Evolutionary conservation across 2,888 invertebrate genomes (phyloP).

Genomic region (Aspidiotus destructor): DNA sequence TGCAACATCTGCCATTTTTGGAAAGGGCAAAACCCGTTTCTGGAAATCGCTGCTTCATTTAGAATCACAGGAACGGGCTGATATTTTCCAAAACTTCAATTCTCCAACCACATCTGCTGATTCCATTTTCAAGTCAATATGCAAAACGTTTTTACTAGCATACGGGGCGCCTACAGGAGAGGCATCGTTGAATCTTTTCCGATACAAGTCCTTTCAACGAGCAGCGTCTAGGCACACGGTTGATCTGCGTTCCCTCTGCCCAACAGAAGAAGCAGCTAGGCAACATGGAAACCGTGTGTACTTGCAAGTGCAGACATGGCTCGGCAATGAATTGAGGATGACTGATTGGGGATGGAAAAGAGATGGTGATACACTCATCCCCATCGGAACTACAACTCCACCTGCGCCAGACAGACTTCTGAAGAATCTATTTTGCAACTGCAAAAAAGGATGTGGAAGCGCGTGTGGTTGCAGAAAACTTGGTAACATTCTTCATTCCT

Average conservation of each 20-base stretch:
- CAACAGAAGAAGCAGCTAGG: slow-evolving; percentile 34
- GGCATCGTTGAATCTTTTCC: slow-evolving; percentile 3
- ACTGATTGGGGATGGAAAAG: slow-evolving; percentile 39
- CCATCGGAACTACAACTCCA: slow-evolving; percentile 35
- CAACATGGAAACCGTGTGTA: slow-evolving; percentile 39
- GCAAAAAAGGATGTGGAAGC: slow-evolving; percentile 17
- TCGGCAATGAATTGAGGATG: slow-evolving; percentile 36
- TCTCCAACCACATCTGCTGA: background rate
- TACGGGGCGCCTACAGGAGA: slow-evolving; percentile 10
- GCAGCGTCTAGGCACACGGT: background rate
- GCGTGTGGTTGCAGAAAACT: slow-evolving; percentile 24
- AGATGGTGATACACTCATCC: slow-evolving; percentile 35
- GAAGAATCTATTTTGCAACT: slow-evolving; percentile 23
- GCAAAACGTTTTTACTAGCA: slow-evolving; percentile 5
- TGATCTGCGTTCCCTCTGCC: slow-evolving; percentile 3
- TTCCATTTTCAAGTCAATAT: slow-evolving; percentile 4
- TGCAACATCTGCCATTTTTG: slow-evolving; percentile 5
- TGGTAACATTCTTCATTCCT: background rate
- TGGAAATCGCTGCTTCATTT: slow-evolving; percentile 1
- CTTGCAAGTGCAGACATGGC: slow-evolving; percentile 38
- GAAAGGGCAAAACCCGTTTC: slow-evolving; percentile 10
- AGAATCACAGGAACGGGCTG: background rate
- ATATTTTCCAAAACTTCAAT: background rate
- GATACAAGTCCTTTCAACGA: slow-evolving; percentile 11
- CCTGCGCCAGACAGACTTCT: slow-evolving; percentile 36